These are phyloP conservation scores for Ivindomyrus marchei DNA, from an alignment of 2,113 vertebrate genomes.

Conservation along the genomic window DNA sequence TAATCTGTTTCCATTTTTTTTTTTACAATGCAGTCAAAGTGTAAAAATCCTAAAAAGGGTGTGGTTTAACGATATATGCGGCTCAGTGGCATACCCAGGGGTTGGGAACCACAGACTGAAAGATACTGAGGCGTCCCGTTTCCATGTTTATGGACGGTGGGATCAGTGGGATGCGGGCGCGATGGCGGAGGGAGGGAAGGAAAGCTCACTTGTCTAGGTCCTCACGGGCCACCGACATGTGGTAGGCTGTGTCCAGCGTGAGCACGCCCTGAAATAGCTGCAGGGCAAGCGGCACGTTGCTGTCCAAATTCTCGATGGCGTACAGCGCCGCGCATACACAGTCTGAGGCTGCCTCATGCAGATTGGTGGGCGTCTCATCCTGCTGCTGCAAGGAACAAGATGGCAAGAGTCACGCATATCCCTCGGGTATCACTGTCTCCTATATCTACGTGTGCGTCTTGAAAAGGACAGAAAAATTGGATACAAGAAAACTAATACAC, in stretches of 20 bases:
- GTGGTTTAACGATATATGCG: background rate
- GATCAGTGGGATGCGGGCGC: background rate
- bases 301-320: slow-evolving; percentile 91
- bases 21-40: background rate
- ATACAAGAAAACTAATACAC: background rate
- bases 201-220: slow-evolving; percentile 88
- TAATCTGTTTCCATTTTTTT: background rate
- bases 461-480: background rate
- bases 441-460: background rate
- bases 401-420: background rate
- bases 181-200: background rate
- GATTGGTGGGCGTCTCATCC: slow-evolving; percentile 87
- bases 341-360: slow-evolving; percentile 90
- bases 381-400: slow-evolving; percentile 68
- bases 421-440: background rate
- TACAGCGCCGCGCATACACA: slow-evolving; percentile 94
- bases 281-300: slow-evolving; percentile 75
- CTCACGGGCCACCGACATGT: slow-evolving; percentile 96
- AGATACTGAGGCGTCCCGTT: background rate
- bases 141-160: background rate
- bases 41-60: background rate
- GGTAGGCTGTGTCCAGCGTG: slow-evolving; percentile 90
- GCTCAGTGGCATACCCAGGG: background rate
- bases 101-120: background rate
- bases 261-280: slow-evolving; percentile 94